Base-by-base conservation (phyloP, 2,797 vertebrate species). In the Telmatherina bonti region DNA sequence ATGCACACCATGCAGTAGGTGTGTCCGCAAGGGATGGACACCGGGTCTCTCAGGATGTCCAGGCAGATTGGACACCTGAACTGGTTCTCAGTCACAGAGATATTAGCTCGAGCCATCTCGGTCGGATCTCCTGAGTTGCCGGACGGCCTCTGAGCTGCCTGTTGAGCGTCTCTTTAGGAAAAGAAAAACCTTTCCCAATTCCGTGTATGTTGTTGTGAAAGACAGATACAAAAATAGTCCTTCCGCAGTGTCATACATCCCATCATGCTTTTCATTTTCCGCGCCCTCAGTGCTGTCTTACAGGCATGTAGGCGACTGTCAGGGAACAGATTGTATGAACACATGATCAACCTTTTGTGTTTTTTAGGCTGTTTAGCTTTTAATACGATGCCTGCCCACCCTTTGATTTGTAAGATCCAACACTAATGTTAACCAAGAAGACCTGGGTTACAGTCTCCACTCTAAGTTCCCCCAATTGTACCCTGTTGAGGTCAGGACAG, bases 1-100 rank as follows among this genome's bases (percentile, higher is more conserved):
- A 96, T 91, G 84, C 95, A 96, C 13, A 38, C 12, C 91, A 94
- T 94, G 85, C 94, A 95, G 91, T 95, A 95, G 76, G 93, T 96
- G 90, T 96, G 95, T 33, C 95, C 93, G 10, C 95, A 95, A 18
- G 93, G 90, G 0, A 94, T 95, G 64, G 94, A 95, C 83, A 93
- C 93, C 0, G 94, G 95, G 65, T 92, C 79, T 27, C 26, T 62
- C 63, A 95, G 92, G 31, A 94, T 84, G 70, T 95, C 94, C 83
- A 95, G 86, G 82, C 95, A 96, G 70, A 96, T 87, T 27, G 94
- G 91, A 62, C 95, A 95, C 45, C 93, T 62, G 79, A 95, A 89
- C 85, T 94, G 94, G 57, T 88, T 92, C 83, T 94, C 93, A 0
- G 90, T 86, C 55, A 93, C 92, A 20, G 92, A 92, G 79, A 93